These are phyloP conservation scores for Salpingus planirostris DNA, from an alignment of 2,888 invertebrate genomes.

Conservation along the genomic window DNA sequence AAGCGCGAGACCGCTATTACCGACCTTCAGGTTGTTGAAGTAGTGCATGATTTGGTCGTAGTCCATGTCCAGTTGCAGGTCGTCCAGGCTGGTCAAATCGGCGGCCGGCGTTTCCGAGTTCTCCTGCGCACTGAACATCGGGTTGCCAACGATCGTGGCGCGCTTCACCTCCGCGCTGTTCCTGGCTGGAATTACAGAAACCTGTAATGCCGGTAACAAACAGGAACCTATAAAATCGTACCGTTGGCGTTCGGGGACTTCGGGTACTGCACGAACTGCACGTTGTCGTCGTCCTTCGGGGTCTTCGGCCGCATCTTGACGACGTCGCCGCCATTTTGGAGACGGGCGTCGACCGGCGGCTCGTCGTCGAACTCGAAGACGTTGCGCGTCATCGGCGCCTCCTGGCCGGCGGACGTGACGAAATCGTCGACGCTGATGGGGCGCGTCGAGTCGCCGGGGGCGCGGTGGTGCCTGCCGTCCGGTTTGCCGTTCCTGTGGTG, in stretches of 20 bases:
- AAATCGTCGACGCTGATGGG: conserved; percentile 9
- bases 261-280: conserved; percentile 51
- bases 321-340: conserved; percentile 9
- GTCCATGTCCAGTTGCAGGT: conserved; percentile 79
- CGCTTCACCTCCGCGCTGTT: conserved; percentile 63
- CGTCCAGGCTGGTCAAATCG: conserved; percentile 65
- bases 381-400: conserved; percentile 19
- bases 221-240: conserved; percentile 5
- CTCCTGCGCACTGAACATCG: conserved; percentile 64
- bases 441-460: conserved; percentile 4
- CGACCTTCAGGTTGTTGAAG: conserved; percentile 95
- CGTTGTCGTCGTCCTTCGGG: conserved; percentile 40
- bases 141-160: conserved; percentile 80
- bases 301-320: conserved; percentile 33
- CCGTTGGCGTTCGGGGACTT: conserved; percentile 33
- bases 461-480: conserved; percentile 10
- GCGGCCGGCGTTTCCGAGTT: conserved; percentile 30
- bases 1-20: conserved; percentile 29
- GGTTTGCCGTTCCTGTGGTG: conserved; percentile 35
- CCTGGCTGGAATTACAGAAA: no score
- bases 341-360: conserved; percentile 17
- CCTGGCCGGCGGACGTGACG: conserved; percentile 8
- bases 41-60: conserved; percentile 98
- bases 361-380: conserved; percentile 53
- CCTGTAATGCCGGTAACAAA: no score